Evolutionary conservation across 92 coral and sea anemone genomes (phyloP).

Genomic region (Actinernus sp.): DNA sequence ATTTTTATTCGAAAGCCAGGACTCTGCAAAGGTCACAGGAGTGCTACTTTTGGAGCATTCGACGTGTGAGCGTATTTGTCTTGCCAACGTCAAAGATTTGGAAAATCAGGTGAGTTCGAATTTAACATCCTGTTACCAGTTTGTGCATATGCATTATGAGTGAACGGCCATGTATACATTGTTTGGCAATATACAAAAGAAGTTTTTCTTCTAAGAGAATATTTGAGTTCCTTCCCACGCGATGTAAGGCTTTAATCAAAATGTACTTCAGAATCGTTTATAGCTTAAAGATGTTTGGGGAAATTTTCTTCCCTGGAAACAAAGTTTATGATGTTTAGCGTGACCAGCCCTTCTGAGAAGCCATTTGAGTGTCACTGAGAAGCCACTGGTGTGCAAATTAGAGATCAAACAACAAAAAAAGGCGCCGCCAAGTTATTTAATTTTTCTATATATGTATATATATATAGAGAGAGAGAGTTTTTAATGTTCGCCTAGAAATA

Average conservation of each 20-base stretch:
- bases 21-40: constrained; percentile 84
- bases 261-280: constrained; percentile 10
- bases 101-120: constrained; percentile 86
- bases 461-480: constrained; percentile 14
- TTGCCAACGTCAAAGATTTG: constrained; percentile 83
- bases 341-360: constrained; percentile 5
- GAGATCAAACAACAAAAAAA: neutral
- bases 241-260: neutral
- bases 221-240: constrained; percentile 15
- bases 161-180: too few species aligned
- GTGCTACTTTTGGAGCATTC: constrained; percentile 89
- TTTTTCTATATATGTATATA: too few species aligned
- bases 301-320: too few species aligned
- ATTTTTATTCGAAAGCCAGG: constrained; percentile 88
- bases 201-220: constrained; percentile 9
- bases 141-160: too few species aligned
- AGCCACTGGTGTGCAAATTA: neutral
- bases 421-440: too few species aligned
- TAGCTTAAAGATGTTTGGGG: neutral
- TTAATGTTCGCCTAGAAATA: constrained; percentile 26
- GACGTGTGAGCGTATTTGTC: constrained; percentile 79
- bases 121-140: too few species aligned
- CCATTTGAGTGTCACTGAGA: constrained; percentile 25
- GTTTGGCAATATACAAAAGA: too few species aligned
- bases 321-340: neutral